These are phyloP conservation scores for Sebastes dallii DNA, from an alignment of 2,797 vertebrate genomes.

Conservation along the genomic window DNA sequence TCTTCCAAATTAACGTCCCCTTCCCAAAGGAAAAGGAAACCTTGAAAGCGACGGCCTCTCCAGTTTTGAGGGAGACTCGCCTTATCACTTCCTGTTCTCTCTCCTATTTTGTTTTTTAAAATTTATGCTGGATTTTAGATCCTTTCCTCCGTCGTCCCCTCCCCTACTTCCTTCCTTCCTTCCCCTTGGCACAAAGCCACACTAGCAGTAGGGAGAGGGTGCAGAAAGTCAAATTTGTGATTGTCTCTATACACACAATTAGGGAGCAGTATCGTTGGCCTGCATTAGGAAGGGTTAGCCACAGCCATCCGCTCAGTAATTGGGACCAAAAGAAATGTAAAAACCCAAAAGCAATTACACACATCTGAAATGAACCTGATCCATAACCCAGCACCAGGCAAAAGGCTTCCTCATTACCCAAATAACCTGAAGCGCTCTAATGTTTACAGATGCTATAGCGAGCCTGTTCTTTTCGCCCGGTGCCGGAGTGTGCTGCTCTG, in stretches of 20 bases:
- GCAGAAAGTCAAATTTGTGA: slow-evolving; percentile 12
- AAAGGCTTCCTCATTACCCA: slow-evolving; percentile 48
- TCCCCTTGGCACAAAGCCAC: slow-evolving; percentile 42
- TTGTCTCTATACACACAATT: slow-evolving; percentile 18
- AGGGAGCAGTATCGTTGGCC: neutral
- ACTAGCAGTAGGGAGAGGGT: slow-evolving; percentile 7
- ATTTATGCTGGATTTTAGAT: slow-evolving; percentile 14
- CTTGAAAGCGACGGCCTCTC: neutral
- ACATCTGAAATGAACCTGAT: slow-evolving; percentile 36
- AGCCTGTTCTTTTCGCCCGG: slow-evolving; percentile 20
- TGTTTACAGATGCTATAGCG: slow-evolving; percentile 38
- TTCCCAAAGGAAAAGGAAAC: neutral
- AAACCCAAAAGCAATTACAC: slow-evolving; percentile 23
- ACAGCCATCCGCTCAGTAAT: slow-evolving; percentile 38
- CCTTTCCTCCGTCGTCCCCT: slow-evolving; percentile 30
- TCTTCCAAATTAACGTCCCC: neutral
- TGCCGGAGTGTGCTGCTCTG: slow-evolving; percentile 16
- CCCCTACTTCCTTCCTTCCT: slow-evolving; percentile 38
- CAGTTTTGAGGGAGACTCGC: slow-evolving; percentile 1
- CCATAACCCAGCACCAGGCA: neutral
- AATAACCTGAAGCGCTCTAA: slow-evolving; percentile 39
- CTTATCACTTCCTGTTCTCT: slow-evolving; percentile 50
- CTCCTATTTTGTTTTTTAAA: slow-evolving; percentile 22
- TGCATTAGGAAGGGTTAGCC: slow-evolving; percentile 35
- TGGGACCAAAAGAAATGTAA: slow-evolving; percentile 35